Evolutionary conservation across 2,888 invertebrate genomes (phyloP).

Genomic region (Lycaena phlaeas): DNA sequence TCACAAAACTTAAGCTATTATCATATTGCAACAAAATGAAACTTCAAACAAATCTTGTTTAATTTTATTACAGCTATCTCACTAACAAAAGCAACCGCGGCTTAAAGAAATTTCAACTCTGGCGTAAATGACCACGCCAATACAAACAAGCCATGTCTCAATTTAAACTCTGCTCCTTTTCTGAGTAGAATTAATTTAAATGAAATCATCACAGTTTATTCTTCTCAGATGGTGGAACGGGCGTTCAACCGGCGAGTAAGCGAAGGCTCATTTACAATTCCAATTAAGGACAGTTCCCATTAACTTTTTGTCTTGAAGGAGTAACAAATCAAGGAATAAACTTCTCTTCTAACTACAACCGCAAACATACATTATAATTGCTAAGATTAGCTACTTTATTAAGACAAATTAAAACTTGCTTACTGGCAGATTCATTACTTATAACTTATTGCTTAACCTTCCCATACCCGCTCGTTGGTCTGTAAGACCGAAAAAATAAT

Average conservation of each 20-base stretch:
- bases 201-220: slow-evolving; percentile 69
- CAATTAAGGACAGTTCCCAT: slow-evolving; percentile 68
- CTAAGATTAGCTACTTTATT: slow-evolving; percentile 2
- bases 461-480: no score
- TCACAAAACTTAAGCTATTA: not conserved
- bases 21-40: not conserved
- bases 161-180: not conserved
- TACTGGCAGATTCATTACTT: no score
- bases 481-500: no score
- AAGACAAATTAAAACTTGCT: no score
- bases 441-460: no score
- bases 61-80: no score
- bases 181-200: slow-evolving; percentile 59
- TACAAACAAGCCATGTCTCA: not conserved
- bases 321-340: slow-evolving; percentile 46
- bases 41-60: not conserved
- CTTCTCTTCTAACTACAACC: slow-evolving; percentile 20
- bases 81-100: not conserved
- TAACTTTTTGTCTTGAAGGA: slow-evolving; percentile 62
- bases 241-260: slow-evolving; percentile 62
- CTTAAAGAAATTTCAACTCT: not conserved
- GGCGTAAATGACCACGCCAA: not conserved
- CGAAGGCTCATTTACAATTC: slow-evolving; percentile 69
- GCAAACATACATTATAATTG: slow-evolving; percentile 6
- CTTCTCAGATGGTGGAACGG: slow-evolving; percentile 53